Evolutionary conservation across 1,140 invertebrate species (phyloP).

Genomic region (Heterodera schachtii): DNA sequence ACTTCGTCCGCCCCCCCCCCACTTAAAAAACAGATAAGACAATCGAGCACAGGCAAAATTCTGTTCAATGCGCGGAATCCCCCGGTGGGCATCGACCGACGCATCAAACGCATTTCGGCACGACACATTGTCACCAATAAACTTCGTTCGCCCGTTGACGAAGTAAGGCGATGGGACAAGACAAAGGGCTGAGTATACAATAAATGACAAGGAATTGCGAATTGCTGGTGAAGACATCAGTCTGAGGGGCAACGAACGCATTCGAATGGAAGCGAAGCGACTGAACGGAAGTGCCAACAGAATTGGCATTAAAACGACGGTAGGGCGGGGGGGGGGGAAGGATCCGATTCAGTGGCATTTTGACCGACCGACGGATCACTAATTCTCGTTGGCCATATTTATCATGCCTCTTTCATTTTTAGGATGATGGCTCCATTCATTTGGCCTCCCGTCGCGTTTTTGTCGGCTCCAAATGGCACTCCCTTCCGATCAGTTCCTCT

Average conservation of each 20-base stretch:
- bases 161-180: neutral
- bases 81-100: constrained; percentile 45
- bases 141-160: constrained; percentile 33
- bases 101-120: constrained; percentile 51
- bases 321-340: neutral
- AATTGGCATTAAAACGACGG: constrained; percentile 50
- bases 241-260: constrained; percentile 54
- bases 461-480: constrained; percentile 42
- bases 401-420: constrained; percentile 18
- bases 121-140: constrained; percentile 56
- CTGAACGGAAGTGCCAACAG: constrained; percentile 53
- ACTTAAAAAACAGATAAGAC: constrained; percentile 24
- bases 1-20: neutral
- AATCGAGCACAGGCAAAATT: constrained; percentile 46
- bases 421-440: constrained; percentile 54
- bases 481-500: constrained; percentile 52
- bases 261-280: constrained; percentile 43
- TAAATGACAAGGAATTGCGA: constrained; percentile 34
- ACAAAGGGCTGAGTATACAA: neutral
- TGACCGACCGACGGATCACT: neutral
- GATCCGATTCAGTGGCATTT: no score
- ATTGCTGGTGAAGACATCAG: constrained; percentile 50
- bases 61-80: constrained; percentile 53
- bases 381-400: neutral
- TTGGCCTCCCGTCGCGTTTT: constrained; percentile 35